A percentile compares a stretch with the other conserved stretches of the same genome.
These are phyloP conservation scores for Alauda arvensis DNA, from an alignment of 2,797 vertebrate species.

Conservation along the genomic window DNA sequence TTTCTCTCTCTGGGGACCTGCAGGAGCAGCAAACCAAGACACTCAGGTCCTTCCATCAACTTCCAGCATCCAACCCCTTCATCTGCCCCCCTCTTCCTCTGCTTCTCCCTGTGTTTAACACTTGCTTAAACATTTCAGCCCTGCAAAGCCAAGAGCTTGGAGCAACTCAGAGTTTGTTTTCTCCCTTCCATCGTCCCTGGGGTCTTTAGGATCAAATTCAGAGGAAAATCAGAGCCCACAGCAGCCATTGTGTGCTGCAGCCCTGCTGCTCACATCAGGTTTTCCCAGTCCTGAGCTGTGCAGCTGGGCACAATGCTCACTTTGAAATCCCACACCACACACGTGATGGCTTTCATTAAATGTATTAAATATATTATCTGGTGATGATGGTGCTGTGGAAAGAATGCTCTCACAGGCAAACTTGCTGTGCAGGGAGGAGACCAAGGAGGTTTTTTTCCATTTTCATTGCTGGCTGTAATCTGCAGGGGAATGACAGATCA, in stretches of 20 bases:
- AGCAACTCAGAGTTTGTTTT: not conserved
- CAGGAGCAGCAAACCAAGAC: not conserved
- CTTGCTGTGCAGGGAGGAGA: not conserved
- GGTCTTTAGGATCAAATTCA: not conserved
- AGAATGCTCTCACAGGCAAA: constrained; percentile 34
- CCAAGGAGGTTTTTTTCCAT: not conserved
- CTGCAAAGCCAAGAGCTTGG: rapidly evolving
- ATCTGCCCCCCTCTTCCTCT: not conserved
- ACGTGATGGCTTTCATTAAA: constrained; percentile 33
- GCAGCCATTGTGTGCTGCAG: not conserved
- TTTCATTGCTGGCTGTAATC: constrained; percentile 4
- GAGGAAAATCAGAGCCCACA: not conserved
- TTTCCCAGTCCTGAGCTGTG: not conserved
- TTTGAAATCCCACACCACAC: constrained; percentile 35
- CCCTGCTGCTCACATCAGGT: not conserved
- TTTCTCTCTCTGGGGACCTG: not conserved
- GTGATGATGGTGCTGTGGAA: constrained; percentile 54
- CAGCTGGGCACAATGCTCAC: constrained; percentile 25
- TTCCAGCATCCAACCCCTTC: not conserved
- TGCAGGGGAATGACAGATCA: not conserved
- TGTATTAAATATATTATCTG: constrained; percentile 49
- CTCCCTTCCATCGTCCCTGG: not conserved
- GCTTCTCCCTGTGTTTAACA: not conserved
- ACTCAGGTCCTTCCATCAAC: not conserved
- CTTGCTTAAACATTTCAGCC: not conserved